phyloP scores from a whole-genome alignment of 1,140 invertebrate species.

The Trachymyrmex cornetzi region DNA sequence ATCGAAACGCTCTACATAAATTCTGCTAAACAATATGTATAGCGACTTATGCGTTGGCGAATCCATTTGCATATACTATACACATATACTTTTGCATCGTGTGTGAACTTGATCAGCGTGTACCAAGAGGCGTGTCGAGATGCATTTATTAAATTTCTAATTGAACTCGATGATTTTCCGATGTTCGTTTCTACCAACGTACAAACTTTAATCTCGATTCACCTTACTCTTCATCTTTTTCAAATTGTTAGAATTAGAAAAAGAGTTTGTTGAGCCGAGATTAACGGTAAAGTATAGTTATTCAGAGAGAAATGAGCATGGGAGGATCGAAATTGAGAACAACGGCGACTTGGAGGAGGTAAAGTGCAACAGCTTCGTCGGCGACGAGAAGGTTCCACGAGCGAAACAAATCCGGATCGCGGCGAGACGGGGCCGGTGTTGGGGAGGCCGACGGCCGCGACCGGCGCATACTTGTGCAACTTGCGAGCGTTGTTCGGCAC shows the following conservation, averaged over 20 bases:
- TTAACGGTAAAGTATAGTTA: too few relatives aligned
- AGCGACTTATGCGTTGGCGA: background rate
- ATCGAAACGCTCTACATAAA: background rate
- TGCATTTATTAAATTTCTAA: background rate
- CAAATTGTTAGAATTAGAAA: too few relatives aligned
- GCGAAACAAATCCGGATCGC: constrained; percentile 58
- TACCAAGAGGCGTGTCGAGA: background rate
- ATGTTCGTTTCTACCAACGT: too few relatives aligned
- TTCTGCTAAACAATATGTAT: background rate
- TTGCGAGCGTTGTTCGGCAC: constrained; percentile 25
- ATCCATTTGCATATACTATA: background rate
- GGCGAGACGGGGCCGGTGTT: constrained; percentile 34
- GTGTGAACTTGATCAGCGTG: background rate
- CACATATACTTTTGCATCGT: background rate
- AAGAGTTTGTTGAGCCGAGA: too few relatives aligned
- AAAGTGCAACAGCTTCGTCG: background rate
- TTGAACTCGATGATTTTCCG: background rate
- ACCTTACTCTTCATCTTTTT: too few relatives aligned
- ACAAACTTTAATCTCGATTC: too few relatives aligned
- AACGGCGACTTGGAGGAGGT: background rate
- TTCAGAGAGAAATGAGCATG: too few relatives aligned
- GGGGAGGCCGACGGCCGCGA: constrained; percentile 44
- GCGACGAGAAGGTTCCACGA: constrained; percentile 37
- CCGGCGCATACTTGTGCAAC: constrained; percentile 48
- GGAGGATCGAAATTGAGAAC: background rate